These are phyloP conservation scores for Sipha flava DNA, from an alignment of 1,140 invertebrate genomes.

Conservation along the genomic window DNA sequence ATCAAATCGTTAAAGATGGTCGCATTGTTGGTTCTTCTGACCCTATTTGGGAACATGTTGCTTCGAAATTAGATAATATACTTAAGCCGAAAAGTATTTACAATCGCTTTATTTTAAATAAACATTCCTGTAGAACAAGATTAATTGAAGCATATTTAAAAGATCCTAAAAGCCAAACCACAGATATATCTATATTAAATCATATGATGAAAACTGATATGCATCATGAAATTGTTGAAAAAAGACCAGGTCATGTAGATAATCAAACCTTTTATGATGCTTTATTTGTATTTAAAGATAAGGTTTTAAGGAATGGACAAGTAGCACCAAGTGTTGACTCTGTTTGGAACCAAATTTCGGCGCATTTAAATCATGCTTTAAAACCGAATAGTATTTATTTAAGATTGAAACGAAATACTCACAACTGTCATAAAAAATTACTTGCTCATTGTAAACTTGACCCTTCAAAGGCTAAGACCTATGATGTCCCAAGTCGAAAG, in stretches of 20 bases:
- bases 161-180: neutral
- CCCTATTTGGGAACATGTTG: constrained; percentile 1
- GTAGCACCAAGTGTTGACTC: constrained; percentile 2
- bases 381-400: constrained; percentile 23
- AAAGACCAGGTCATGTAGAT: neutral
- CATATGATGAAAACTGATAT: neutral
- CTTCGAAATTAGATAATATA: constrained; percentile 8
- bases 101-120: constrained; percentile 21
- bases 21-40: constrained; percentile 4
- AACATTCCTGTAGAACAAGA: constrained; percentile 1
- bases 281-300: constrained; percentile 3
- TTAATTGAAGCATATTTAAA: constrained; percentile 12
- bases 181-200: neutral
- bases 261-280: constrained; percentile 18
- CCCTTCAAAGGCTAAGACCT: neutral
- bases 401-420: constrained; percentile 5
- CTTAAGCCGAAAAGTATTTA: constrained; percentile 25
- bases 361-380: constrained; percentile 2
- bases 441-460: constrained; percentile 7
- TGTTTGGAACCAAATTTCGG: constrained; percentile 6
- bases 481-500: neutral
- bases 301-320: neutral
- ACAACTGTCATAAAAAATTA: constrained; percentile 1
- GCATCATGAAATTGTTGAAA: neutral
- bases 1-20: neutral